Base-by-base conservation (phyloP, 2,113 vertebrate species). In the Percina caprodes region DNA sequence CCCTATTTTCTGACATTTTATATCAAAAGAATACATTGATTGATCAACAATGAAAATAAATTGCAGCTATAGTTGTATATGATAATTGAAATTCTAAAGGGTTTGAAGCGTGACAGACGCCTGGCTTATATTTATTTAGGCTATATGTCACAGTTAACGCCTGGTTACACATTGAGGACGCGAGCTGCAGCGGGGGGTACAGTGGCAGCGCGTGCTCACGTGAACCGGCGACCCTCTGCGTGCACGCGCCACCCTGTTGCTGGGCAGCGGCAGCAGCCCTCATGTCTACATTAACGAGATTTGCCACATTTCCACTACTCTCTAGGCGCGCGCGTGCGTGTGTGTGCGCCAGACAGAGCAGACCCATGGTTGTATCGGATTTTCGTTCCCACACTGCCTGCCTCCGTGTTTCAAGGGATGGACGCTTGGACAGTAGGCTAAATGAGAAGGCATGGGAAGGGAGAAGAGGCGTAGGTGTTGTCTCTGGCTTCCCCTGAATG, bases 241-340 rank as follows among this genome's bases (percentile, higher is more conserved):
- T 85, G 90, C 85, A 86, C 85, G 88, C 71, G 74, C 79, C 84
- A 89, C 90, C 91, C 92, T 93, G 92, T 94, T 93, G 92, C 93
- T 92, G 92, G 92, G 92, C 92, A 93, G 91, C 86, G 52, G 60
- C 74, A 21, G 65, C 68, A 24, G 77, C 35, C 79, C 74, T 61
- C 67, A 14, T 65, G 48, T 74, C n/a, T 56, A 39, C 11, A 33
- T 69, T n/a, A 62, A 48, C 21, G 46, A 61, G 26, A 69, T 74
- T 76, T 70, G 59, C 18, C 59, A 60, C 30, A 52, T 80, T 68
- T 46, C 51, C 74, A 52, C 61, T 42, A n/a, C 23, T 69, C 39
- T 66, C 33, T 26, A 4, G 9, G 65, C 23, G 21, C 8, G n/a
- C 15, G 46, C 23, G 42, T 8, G 49, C 23, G 35, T 30, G 39